Evolutionary conservation across 2,797 vertebrate species (phyloP), one percentile per base, ranked within the genome.

Genomic region (Acomys russatus): DNA sequence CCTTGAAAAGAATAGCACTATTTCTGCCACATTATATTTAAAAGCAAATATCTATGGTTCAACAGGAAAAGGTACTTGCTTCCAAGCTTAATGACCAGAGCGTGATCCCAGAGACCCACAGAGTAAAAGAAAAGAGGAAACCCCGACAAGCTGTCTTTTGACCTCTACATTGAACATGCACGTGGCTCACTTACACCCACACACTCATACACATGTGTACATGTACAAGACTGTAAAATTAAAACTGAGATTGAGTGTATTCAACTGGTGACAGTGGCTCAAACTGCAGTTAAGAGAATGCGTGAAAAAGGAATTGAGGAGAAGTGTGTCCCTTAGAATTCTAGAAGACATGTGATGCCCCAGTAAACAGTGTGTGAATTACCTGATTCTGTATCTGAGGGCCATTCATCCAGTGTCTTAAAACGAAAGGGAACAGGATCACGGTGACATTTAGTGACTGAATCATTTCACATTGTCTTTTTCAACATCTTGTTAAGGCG

Each of bases 401-500:
- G 8, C 17, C 6, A 4, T 59, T 30, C 76, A 77, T 17, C 70
- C 92, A 89, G 7, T 38, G 33, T 10, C 78, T 10, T 84, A 89
- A 91, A 96, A 83, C 38, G 4, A 92, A 94, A 25, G 68, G 54
- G 56, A 73, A 56, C 38, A 91, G 22, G 5, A 84, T 88, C 68
- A 22, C 17, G 63, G 33, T 88, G 54, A 77, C 4, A 59, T 51
- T 77, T 49, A 59, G 83, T 51, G 17, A 91, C 3, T 17, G n/a
- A 96, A 88, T 88, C 73, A 85, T 38, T 79, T 17, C 49, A 71
- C 56, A 4, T 83, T 83, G 38, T 76, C 84, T 90, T 64, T 93
- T 91, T 77, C 63, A 90, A 76, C 35, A 90, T 86, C 23, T 87
- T 89, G 63, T 51, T 85, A 49, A 91, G n/a, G 49, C 89, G 59